These are phyloP conservation scores for Trialeurodes vaporariorum DNA, from an alignment of 1,140 invertebrate species.

Conservation along the genomic window DNA sequence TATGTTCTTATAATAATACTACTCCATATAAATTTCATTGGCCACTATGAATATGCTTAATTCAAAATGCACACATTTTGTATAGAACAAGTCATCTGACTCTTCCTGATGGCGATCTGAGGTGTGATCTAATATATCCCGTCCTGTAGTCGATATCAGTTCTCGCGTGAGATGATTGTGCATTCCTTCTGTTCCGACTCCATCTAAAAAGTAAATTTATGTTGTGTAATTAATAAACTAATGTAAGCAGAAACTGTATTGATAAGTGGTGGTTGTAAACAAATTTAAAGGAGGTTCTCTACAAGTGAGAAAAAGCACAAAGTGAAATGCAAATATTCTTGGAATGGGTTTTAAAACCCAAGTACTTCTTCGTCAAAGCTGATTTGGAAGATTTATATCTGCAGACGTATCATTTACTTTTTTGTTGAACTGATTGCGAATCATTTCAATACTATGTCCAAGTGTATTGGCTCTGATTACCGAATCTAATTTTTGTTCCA, in stretches of 20 bases:
- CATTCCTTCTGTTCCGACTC: constrained; percentile 51
- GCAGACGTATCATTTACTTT: no score
- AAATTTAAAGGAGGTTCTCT: background rate
- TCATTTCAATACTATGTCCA: no score
- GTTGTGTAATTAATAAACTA: background rate
- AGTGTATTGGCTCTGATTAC: no score
- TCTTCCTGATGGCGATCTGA: constrained; percentile 73
- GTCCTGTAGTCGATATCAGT: constrained; percentile 71
- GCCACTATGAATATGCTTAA: background rate
- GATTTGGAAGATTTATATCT: no score
- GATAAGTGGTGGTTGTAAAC: background rate
- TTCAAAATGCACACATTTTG: background rate
- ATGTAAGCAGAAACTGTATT: background rate
- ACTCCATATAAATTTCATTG: background rate
- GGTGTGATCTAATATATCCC: constrained; percentile 77
- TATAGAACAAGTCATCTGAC: constrained; percentile 51
- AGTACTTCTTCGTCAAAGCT: background rate
- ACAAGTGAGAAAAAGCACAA: background rate
- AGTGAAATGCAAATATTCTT: background rate
- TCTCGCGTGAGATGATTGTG: constrained; percentile 43
- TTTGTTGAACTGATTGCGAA: no score
- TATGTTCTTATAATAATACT: background rate
- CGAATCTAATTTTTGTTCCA: no score
- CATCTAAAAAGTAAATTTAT: constrained; percentile 36
- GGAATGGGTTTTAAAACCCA: background rate